Evolutionary conservation across 2,113 vertebrate genomes (phyloP).

Genomic region (Naja naja): DNA sequence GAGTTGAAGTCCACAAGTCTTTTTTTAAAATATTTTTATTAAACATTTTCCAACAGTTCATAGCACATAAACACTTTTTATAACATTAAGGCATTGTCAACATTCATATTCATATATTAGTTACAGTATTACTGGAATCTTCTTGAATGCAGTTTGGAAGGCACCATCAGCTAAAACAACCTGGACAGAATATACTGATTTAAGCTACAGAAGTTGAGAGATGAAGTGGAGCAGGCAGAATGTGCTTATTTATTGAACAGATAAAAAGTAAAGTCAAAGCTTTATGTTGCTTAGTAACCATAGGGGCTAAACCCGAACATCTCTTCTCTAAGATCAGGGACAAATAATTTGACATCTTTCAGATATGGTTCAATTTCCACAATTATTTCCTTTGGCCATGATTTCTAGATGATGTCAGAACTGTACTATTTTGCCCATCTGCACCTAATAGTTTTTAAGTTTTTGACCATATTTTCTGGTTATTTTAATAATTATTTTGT

Average conservation of each 20-base stretch:
- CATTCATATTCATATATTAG: no score
- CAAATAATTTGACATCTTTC: not conserved
- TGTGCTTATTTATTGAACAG: not conserved
- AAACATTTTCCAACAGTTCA: no score
- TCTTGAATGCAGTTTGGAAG: not conserved
- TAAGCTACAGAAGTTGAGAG: not conserved
- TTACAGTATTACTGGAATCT: not conserved
- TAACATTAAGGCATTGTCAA: no score
- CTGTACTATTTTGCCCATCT: not conserved
- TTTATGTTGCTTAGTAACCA: no score
- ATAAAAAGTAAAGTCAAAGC: not conserved
- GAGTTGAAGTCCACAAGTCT: no score
- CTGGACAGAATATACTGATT: not conserved
- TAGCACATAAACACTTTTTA: no score
- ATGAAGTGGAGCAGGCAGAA: not conserved
- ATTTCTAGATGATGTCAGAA: not conserved
- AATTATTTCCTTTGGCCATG: not conserved
- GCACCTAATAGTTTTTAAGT: not conserved
- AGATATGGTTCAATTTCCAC: not conserved
- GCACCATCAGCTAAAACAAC: not conserved
- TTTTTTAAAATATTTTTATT: no score
- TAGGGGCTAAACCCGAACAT: not conserved
- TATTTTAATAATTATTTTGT: not conserved
- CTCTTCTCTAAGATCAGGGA: not conserved
- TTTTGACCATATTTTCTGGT: not conserved